Conservation (phyloP, 2,888 invertebrate genomes). For the Platycheirus albimanus region DNA sequence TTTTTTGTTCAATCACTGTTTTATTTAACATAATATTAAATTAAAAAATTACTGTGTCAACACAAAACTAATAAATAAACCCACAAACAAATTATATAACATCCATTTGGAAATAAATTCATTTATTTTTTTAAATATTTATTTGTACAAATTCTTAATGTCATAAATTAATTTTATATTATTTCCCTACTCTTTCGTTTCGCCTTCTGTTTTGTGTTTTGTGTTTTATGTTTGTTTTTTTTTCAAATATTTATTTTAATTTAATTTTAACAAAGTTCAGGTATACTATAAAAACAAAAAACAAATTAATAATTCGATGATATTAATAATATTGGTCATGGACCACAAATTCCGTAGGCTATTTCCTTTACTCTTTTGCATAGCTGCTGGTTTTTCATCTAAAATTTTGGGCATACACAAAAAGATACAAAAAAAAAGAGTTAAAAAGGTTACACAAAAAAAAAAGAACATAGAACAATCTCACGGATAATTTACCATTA, state of each 20-base stretch:
- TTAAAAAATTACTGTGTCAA: too few relatives aligned
- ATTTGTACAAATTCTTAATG: conserved; percentile 69
- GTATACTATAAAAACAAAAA: conserved; percentile 47
- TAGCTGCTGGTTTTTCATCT: conserved; percentile 94
- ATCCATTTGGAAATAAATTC: conserved; percentile 21
- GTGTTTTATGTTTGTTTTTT: conserved; percentile 2
- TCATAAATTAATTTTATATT: conserved; percentile 31
- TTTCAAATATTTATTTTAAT: too few relatives aligned
- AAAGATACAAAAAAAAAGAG: background rate
- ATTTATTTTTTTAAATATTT: conserved; percentile 42
- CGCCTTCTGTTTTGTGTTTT: background rate
- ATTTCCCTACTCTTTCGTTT: conserved; percentile 10
- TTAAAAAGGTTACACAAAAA: background rate
- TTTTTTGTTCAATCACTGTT: too few relatives aligned
- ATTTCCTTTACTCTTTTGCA: conserved; percentile 88
- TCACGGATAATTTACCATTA: conserved; percentile 86
- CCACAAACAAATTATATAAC: too few relatives aligned
- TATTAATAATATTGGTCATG: conserved; percentile 45
- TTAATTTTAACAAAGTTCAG: conserved; percentile 52
- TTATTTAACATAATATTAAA: too few relatives aligned
- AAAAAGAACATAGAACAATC: conserved; percentile 26
- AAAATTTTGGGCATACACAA: conserved; percentile 78
- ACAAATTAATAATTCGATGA: conserved; percentile 67
- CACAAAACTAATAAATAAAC: too few relatives aligned
- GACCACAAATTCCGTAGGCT: conserved; percentile 19